Conservation (phyloP, 2,888 invertebrate genomes). For the Plemyria rubiginata region DNA sequence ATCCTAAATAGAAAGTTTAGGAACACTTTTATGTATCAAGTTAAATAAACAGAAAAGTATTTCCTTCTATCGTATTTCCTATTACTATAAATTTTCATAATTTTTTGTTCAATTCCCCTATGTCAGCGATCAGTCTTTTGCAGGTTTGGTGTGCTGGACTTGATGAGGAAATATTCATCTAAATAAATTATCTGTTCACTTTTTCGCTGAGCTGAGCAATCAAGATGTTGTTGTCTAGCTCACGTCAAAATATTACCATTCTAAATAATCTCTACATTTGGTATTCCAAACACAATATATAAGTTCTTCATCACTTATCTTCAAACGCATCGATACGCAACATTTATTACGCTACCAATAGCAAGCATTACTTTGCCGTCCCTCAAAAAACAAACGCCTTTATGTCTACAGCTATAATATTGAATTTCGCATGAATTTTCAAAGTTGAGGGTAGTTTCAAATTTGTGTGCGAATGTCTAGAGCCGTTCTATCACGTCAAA, state of each 20-base stretch:
- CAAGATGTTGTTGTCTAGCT: conserved; percentile 24
- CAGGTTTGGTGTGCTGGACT: too few relatives aligned
- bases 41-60: too few relatives aligned
- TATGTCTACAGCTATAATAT: conserved; percentile 37
- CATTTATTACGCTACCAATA: conserved; percentile 76
- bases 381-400: conserved; percentile 17
- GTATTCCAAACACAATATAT: conserved; percentile 72
- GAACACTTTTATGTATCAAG: too few relatives aligned
- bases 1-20: too few relatives aligned
- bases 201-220: not conserved
- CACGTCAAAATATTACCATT: conserved; percentile 39
- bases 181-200: too few relatives aligned
- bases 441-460: conserved; percentile 42
- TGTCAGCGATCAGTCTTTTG: too few relatives aligned
- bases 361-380: conserved; percentile 44
- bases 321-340: conserved; percentile 83
- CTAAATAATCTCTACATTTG: conserved; percentile 58
- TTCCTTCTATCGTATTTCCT: too few relatives aligned
- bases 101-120: too few relatives aligned
- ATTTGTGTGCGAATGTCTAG: conserved; percentile 68
- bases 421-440: conserved; percentile 33
- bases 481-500: conserved; percentile 81
- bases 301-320: conserved; percentile 83
- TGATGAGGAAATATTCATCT: too few relatives aligned
- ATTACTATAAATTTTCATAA: too few relatives aligned